Evolutionary conservation across 2,113 vertebrate species (phyloP).

Genomic region (Ciconia maguari): DNA sequence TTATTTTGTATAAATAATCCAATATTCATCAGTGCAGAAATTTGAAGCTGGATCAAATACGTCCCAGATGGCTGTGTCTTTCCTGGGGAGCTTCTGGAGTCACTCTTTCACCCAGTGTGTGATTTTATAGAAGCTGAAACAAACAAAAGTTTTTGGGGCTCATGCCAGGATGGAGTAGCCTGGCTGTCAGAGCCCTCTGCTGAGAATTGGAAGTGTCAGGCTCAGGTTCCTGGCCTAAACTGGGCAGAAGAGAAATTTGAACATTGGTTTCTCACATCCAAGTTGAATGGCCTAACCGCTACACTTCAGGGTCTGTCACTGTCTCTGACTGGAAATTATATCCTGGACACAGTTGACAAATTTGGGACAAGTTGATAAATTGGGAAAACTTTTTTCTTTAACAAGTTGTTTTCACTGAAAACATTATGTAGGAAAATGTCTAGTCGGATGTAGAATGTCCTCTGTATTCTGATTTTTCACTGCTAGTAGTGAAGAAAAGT

Average conservation of each 20-base stretch:
- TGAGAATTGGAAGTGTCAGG: not conserved
- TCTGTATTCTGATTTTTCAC: not conserved
- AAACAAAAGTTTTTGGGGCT: not conserved
- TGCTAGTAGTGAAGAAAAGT: not conserved
- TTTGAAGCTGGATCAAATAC: not conserved
- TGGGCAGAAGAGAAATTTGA: not conserved
- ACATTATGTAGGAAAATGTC: not conserved
- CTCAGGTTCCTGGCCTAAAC: not conserved
- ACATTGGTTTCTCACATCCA: not conserved
- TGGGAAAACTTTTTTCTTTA: not conserved
- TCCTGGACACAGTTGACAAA: not conserved
- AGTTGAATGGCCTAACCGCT: not conserved
- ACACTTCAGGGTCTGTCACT: not conserved
- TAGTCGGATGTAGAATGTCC: not conserved
- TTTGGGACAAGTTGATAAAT: not conserved
- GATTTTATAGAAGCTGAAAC: not conserved
- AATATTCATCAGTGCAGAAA: not conserved
- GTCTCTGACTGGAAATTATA: not conserved
- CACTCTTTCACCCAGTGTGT: not conserved
- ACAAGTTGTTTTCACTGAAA: not conserved
- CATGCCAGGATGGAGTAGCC: not conserved
- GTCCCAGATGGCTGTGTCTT: not conserved
- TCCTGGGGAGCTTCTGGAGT: not conserved
- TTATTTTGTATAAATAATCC: not conserved
- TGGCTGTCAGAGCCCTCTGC: not conserved